A percentile compares a stretch with the other conserved stretches of the same genome.
phyloP scores from a whole-genome alignment of 92 coral and sea anemone species.

The Paragorgia papillata region DNA sequence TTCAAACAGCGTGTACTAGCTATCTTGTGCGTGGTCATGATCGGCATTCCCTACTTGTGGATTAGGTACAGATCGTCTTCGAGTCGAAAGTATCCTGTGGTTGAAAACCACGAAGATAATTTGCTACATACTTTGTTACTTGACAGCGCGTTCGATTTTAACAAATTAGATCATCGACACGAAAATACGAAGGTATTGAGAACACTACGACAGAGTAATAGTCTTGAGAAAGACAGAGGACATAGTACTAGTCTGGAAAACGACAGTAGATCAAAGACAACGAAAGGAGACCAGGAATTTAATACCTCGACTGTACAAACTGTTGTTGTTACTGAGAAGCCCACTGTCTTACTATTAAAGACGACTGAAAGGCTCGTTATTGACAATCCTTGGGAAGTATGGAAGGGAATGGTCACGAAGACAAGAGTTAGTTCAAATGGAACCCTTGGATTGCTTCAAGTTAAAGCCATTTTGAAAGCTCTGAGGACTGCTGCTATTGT shows the following conservation, averaged over 20 bases:
- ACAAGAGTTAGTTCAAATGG: constrained; percentile 64
- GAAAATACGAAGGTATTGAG: constrained; percentile 30
- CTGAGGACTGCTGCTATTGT: constrained; percentile 76
- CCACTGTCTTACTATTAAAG: neutral
- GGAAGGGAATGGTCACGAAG: constrained; percentile 85
- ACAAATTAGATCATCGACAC: constrained; percentile 71
- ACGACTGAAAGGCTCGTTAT: constrained; percentile 5
- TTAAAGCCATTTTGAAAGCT: constrained; percentile 80
- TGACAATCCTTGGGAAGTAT: constrained; percentile 86
- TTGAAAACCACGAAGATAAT: constrained; percentile 36
- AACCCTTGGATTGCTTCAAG: constrained; percentile 48
- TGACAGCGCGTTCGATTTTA: constrained; percentile 63
- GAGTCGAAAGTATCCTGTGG: constrained; percentile 52
- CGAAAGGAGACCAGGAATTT: too few species aligned
- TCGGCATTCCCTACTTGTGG: constrained; percentile 75
- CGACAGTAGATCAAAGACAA: too few species aligned
- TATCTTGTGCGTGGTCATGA: constrained; percentile 52
- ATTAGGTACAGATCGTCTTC: constrained; percentile 53
- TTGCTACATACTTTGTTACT: constrained; percentile 48
- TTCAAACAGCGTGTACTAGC: constrained; percentile 76
- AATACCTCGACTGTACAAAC: neutral
- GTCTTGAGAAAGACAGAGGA: neutral
- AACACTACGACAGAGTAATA: neutral
- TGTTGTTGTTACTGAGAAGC: neutral
- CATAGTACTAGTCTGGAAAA: neutral